Percentiles rank a stretch among this genome's conserved stretches.
phyloP scores from a whole-genome alignment of 2,888 invertebrate genomes.

The Cataglyphis rosenhaueri region DNA sequence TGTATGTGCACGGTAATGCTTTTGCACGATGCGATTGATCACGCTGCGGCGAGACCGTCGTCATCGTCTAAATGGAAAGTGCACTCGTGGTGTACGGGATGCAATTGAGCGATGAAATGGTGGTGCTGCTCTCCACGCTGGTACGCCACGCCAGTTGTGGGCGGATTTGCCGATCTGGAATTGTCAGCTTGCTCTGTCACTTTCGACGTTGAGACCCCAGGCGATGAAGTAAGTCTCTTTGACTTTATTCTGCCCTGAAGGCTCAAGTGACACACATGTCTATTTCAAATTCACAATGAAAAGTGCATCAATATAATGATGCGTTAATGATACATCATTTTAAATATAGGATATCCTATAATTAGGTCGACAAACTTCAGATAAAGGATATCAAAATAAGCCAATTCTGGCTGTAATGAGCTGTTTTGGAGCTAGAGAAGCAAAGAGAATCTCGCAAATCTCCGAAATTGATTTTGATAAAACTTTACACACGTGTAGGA shows the following conservation, averaged over 20 bases:
- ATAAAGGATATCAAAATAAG: no score
- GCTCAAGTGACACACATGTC: not conserved
- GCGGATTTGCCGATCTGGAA: constrained; percentile 45
- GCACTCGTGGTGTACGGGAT: constrained; percentile 57
- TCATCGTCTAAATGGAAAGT: constrained; percentile 69
- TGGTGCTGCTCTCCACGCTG: constrained; percentile 35
- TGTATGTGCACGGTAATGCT: constrained; percentile 46
- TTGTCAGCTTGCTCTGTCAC: constrained; percentile 56
- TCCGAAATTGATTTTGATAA: no score
- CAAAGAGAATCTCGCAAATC: no score
- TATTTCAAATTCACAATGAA: not conserved
- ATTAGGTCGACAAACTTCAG: no score
- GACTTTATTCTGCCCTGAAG: constrained; percentile 19
- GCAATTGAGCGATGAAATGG: constrained; percentile 63
- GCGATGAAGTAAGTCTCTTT: constrained; percentile 60
- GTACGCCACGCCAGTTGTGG: constrained; percentile 51
- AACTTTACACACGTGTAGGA: no score
- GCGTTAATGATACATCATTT: not conserved
- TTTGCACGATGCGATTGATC: constrained; percentile 67
- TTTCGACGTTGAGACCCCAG: constrained; percentile 46
- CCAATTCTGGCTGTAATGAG: no score
- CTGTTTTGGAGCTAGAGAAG: no score
- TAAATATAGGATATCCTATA: no score
- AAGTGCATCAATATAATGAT: no score
- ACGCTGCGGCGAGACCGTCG: constrained; percentile 61